These are phyloP conservation scores for Gymnoscopelus braueri DNA, from an alignment of 2,797 vertebrate species.

Conservation along the genomic window DNA sequence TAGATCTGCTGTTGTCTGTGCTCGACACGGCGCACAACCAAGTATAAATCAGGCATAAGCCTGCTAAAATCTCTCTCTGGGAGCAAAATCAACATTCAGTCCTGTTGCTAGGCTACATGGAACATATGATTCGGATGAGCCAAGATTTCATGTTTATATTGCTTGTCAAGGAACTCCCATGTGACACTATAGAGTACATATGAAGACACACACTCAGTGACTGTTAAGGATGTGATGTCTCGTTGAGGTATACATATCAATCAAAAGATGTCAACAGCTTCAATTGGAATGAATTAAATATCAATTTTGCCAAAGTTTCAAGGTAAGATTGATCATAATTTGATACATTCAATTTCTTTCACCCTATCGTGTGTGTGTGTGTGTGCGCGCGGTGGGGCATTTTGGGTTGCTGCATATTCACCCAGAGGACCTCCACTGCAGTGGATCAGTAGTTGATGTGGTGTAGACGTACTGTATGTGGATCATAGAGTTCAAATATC, in stretches of 20 bases:
- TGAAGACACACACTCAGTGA: constrained; percentile 5
- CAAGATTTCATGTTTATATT: constrained; percentile 47
- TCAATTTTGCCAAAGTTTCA: too few relatives aligned
- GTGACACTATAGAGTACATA: constrained; percentile 26
- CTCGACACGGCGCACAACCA: too few relatives aligned
- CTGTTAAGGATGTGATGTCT: not conserved
- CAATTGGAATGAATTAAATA: too few relatives aligned
- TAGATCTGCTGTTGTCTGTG: too few relatives aligned
- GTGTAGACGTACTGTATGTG: too few relatives aligned
- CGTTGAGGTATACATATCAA: not conserved
- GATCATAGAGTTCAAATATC: too few relatives aligned
- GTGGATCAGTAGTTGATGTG: too few relatives aligned
- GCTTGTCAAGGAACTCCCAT: constrained; percentile 39
- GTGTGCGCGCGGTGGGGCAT: not conserved
- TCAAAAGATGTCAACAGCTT: too few relatives aligned
- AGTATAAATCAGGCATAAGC: constrained; percentile 4
- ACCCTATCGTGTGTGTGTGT: too few relatives aligned
- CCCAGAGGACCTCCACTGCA: too few relatives aligned
- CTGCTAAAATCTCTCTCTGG: constrained; percentile 47
- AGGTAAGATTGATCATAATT: too few relatives aligned
- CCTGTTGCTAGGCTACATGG: constrained; percentile 63
- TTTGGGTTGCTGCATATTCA: not conserved
- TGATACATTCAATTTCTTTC: too few relatives aligned
- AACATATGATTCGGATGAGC: constrained; percentile 54
- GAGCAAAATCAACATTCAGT: constrained; percentile 47